Evolutionary conservation across 2,888 invertebrate species (phyloP).

Genomic region (Caenorhabditis auriculariae): DNA sequence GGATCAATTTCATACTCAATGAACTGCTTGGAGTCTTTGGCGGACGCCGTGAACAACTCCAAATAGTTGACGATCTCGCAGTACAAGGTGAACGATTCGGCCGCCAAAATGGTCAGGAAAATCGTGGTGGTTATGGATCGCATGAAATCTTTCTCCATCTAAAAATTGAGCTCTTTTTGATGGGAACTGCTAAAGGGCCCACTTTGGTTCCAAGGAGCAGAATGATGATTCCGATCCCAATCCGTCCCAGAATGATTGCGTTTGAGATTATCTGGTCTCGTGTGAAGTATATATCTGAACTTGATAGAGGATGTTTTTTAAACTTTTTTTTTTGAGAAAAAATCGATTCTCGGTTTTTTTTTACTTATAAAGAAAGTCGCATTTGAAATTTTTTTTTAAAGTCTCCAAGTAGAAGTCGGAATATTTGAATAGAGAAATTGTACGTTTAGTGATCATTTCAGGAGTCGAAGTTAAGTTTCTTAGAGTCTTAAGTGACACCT

Average conservation of each 20-base stretch:
- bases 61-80: constrained; percentile 22
- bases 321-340: no score
- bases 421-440: no score
- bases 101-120: constrained; percentile 32
- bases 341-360: no score
- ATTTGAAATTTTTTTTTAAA: no score
- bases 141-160: constrained; percentile 42
- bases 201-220: constrained; percentile 21
- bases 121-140: constrained; percentile 34
- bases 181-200: background rate
- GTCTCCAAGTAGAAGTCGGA: no score
- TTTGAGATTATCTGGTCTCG: constrained; percentile 17
- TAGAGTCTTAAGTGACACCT: no score
- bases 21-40: background rate
- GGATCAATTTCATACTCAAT: no score
- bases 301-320: no score
- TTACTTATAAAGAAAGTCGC: no score
- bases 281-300: constrained; percentile 29
- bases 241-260: constrained; percentile 18
- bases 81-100: constrained; percentile 36
- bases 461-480: no score
- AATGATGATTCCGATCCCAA: constrained; percentile 28
- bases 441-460: no score
- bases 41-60: constrained; percentile 14
- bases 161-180: constrained; percentile 2